Percentiles rank a stretch among this genome's conserved stretches.
These are phyloP conservation scores for Antitype chi DNA, from an alignment of 2,888 invertebrate genomes.

Conservation along the genomic window DNA sequence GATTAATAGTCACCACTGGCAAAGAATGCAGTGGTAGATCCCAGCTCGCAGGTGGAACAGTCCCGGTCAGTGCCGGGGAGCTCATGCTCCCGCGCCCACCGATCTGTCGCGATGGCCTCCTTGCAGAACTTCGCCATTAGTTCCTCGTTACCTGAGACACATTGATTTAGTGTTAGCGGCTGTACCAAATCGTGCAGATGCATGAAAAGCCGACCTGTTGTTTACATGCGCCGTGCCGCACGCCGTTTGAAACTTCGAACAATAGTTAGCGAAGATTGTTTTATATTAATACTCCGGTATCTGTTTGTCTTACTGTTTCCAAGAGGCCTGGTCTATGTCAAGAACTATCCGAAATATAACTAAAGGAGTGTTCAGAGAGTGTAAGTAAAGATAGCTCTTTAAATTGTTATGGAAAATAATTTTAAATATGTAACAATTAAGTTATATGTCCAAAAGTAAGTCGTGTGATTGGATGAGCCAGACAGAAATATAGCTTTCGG, in stretches of 20 bases:
- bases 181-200: background rate
- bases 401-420: background rate
- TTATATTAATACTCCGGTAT: background rate
- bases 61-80: slow-evolving; percentile 71
- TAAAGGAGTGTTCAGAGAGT: background rate
- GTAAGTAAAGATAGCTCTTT: background rate
- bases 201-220: background rate
- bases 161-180: background rate
- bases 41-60: slow-evolving; percentile 80
- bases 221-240: too few relatives aligned
- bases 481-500: background rate
- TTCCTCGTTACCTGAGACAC: slow-evolving; percentile 80
- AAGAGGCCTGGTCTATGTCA: background rate
- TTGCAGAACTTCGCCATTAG: slow-evolving; percentile 83
- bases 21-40: slow-evolving; percentile 85
- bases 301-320: background rate
- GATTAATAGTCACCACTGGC: slow-evolving; percentile 74
- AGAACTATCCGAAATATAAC: background rate
- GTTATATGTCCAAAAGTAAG: background rate
- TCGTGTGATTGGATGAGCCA: background rate
- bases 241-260: background rate
- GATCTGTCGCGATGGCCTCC: slow-evolving; percentile 81
- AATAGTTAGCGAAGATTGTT: too few relatives aligned
- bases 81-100: slow-evolving; percentile 81
- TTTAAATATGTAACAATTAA: too few relatives aligned